phyloP scores from a whole-genome alignment of 2,888 invertebrate species.

The Chironomus tentans region DNA sequence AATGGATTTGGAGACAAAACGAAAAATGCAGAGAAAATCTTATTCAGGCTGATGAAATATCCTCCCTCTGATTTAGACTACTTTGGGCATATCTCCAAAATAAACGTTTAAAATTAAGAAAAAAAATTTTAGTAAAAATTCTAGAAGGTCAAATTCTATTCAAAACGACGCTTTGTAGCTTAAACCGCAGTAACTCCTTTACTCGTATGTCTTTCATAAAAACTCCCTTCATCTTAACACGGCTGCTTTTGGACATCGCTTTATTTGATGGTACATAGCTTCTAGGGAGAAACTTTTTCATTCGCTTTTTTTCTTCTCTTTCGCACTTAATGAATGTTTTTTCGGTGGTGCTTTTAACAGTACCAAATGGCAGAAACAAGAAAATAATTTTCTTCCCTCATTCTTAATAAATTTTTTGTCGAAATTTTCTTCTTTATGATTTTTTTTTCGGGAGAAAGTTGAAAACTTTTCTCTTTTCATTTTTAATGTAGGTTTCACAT shows the following conservation, averaged over 20 bases:
- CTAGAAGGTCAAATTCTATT: too few species aligned
- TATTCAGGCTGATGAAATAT: too few species aligned
- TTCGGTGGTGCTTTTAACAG: background rate
- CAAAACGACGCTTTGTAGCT: too few species aligned
- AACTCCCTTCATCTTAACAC: too few species aligned
- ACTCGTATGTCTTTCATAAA: too few species aligned
- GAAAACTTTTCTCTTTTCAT: background rate
- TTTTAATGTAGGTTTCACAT: background rate
- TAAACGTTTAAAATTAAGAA: too few species aligned
- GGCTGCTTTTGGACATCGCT: background rate
- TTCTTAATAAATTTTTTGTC: background rate
- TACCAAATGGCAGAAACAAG: background rate
- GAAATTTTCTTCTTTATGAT: background rate
- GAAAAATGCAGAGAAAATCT: too few species aligned
- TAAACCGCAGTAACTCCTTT: too few species aligned
- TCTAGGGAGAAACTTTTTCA: background rate
- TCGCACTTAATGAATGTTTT: conserved; percentile 10
- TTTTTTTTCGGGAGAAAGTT: background rate
- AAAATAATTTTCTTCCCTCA: background rate
- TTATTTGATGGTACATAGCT: background rate
- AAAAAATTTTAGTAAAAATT: too few species aligned
- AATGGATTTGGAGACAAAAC: too few species aligned
- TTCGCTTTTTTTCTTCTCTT: background rate
- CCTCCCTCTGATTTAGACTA: too few species aligned
- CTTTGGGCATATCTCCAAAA: too few species aligned